Evolutionary conservation across 2,113 vertebrate genomes (phyloP), one percentile per base, ranked within the genome.

Genomic region (Callionymus lyra): DNA sequence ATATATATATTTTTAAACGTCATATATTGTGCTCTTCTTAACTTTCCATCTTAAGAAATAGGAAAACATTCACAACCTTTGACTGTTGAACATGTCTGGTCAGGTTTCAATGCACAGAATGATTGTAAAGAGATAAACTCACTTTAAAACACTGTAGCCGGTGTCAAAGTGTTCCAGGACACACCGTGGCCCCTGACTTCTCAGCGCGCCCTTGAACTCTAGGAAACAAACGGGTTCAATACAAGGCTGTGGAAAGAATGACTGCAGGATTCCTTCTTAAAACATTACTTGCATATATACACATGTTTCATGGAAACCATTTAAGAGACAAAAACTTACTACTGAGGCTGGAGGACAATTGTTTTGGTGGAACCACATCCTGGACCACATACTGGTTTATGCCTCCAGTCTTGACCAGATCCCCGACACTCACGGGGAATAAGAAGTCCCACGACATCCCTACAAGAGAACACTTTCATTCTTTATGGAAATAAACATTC

Each of bases 121-220:
- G 21, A 27, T 27, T 27, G 4, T 27, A 4, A 27, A 4, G 4
- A 15, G 12, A 9, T 15, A 33, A 2, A 91, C 94, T 90, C 74
- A 98, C 94, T 89, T 84, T 6, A 97, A 65, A 31, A 97, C 81
- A 42, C 92, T 96, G 80, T 90, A 98, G 11, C 86, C 6, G 0
- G 88, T 59, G 59, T 98, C 94, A 49, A 98, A 98, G 66, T 97
- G 89, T 17, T 96, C 81, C 61, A 95, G 47, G 49, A 97, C 80
- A 12, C 88, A 89, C 53, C 88, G 50, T 0, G 89, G 85, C 0
- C 94, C 94, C 36, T 63, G 85, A 47, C 76, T 79, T 18, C 85
- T 79, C 53, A 93, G 70, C 0, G 83, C 81, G 2, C 66, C 31
- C 63, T 84, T 90, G 63, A 97, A 91, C 2, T 69, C 94, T 93